Evolutionary conservation across 2,888 invertebrate genomes (phyloP), one percentile per base, ranked within the genome.

Genomic region (Melieria crassipennis): DNA sequence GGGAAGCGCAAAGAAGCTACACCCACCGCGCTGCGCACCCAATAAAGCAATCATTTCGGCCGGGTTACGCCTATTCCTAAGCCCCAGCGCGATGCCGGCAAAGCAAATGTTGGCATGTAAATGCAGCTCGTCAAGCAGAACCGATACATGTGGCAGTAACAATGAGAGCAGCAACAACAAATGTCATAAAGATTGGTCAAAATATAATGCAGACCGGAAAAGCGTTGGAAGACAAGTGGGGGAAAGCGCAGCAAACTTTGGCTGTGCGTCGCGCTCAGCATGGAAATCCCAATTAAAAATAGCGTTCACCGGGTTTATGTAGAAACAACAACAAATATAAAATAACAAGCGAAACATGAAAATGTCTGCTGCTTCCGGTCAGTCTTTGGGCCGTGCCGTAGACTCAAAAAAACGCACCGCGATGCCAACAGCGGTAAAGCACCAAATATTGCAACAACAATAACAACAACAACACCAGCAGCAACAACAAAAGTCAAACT

Each of bases 1-100:
- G 30, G 79, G 76, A 80, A 80, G 79, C 81, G 81, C 79, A 79
- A 81, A 81, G 81, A 81, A 80, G n/a, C 30, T 57, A 57, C 57
- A 57, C 57, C 13, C 57, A 57, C 57, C 16, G 52, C 4, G 13
- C 11, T 52, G 10, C 13, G 13, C 3, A 50, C 2, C 30, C 30
- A 30, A 30, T 30, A 30, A 30, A 30, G 30, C 30, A 30, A 30
- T 30, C 30, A 30, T 30, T 30, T 30, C 30, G 30, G 30, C 30
- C 30, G 30, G 30, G 30, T 30, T 30, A 30, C 30, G 30, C 30
- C 30, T 30, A 30, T 30, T 30, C 30, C 30, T 30, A 30, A 30
- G 30, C 30, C 2, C 30, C 30, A 30, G 30, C 30, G 30, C 30
- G 30, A 30, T 30, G 30, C 30, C 30, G 30, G 30, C 30, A 2